Base-by-base conservation (phyloP, 2,888 invertebrate species). In the Megamerina dolium region DNA sequence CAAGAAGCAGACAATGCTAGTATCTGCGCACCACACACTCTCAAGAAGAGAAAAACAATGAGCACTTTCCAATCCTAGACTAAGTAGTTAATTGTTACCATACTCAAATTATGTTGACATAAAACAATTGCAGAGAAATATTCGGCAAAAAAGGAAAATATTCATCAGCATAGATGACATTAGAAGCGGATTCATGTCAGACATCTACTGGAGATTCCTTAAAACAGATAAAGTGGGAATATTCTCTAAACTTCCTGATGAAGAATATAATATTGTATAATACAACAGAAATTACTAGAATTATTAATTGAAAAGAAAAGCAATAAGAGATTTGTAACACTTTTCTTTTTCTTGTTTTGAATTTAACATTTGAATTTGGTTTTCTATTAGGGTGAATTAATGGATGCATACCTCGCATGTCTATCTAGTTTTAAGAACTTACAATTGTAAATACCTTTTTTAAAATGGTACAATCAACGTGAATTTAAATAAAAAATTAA, bases 271-370 rank as follows among this genome's bases (percentile, higher is more conserved):
- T 12, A 29, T 26, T 40, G 29, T 37, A 33, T 44, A 49, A 27
- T 48, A 3, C 42, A 49, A 40, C 33, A 43, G 37, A 48, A 49
- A 32, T 21, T 52, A 19, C 45, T 40, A 41, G 38, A 49, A 43
- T 37, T 52, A 30, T 49, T 44, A 18, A 41, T 31, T 23, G 41
- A 31, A 49, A 36, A n/a, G n/a, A n/a, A n/a, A n/a, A n/a, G n/a
- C n/a, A n/a, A n/a, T n/a, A n/a, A n/a, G n/a, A n/a, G n/a, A n/a
- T n/a, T n/a, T n/a, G n/a, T n/a, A n/a, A n/a, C n/a, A n/a, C n/a
- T n/a, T n/a, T n/a, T n/a, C n/a, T n/a, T n/a, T n/a, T n/a, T n/a
- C n/a, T n/a, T n/a, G n/a, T n/a, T n/a, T n/a, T n/a, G n/a, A n/a
- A n/a, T n/a, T n/a, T n/a, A n/a, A n/a, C n/a, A n/a, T n/a, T n/a